These are phyloP conservation scores for Enteromius fasciolatus DNA, from an alignment of 2,797 vertebrate species.

Conservation along the genomic window DNA sequence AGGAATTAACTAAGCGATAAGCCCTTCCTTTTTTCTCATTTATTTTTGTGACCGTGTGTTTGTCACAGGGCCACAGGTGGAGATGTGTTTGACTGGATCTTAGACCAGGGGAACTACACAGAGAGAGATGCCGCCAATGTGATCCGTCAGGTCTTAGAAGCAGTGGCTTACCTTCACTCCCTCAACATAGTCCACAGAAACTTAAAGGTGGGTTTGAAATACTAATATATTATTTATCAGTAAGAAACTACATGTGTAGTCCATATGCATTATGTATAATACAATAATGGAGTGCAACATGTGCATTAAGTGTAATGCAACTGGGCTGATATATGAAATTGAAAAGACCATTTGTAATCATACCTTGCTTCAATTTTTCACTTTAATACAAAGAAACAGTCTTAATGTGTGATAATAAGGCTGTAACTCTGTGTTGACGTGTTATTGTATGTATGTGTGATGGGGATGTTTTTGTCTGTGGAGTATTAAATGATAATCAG, in stretches of 20 bases:
- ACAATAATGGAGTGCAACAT: neutral
- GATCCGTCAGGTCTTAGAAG: slow-evolving; percentile 85
- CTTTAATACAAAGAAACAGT: slow-evolving; percentile 18
- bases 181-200: slow-evolving; percentile 88
- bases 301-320: neutral
- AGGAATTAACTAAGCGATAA: neutral
- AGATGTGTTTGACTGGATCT: slow-evolving; percentile 89
- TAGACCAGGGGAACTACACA: slow-evolving; percentile 88
- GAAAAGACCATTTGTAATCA: neutral
- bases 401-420: slow-evolving; percentile 33
- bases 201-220: slow-evolving; percentile 77
- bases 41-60: slow-evolving; percentile 33
- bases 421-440: neutral
- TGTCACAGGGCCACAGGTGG: slow-evolving; percentile 83
- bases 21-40: slow-evolving; percentile 41
- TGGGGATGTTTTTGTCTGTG: neutral
- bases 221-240: neutral
- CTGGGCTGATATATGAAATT: neutral
- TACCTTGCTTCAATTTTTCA: neutral
- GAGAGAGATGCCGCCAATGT: slow-evolving; percentile 87
- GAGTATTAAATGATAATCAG: slow-evolving; percentile 50
- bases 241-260: neutral
- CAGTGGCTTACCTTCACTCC: slow-evolving; percentile 85
- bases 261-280: neutral
- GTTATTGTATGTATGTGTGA: slow-evolving; percentile 15